Percentiles rank a stretch among this genome's conserved stretches.
Conservation (phyloP, 2,113 vertebrate genomes). For the Podiceps cristatus region DNA sequence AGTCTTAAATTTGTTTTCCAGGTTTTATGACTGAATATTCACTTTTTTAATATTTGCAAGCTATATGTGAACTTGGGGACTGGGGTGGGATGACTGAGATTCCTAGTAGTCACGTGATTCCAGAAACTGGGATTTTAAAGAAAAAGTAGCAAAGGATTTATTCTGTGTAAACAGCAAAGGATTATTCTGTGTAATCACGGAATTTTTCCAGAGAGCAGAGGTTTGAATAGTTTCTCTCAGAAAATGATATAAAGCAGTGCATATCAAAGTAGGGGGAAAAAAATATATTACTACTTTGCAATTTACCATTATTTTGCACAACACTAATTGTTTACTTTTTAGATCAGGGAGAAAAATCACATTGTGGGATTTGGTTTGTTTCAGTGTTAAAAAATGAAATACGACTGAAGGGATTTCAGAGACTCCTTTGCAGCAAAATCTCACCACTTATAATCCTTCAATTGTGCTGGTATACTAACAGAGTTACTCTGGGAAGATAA, state of each 20-base stretch:
- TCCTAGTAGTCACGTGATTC: not conserved
- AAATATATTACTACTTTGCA: not conserved
- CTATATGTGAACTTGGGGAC: not conserved
- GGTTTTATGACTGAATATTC: not conserved
- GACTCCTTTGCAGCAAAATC: not conserved
- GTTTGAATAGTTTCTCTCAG: not conserved
- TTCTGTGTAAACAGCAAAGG: not conserved
- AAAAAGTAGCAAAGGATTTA: not conserved
- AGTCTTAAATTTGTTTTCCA: conserved; percentile 24
- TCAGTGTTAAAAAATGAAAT: not conserved
- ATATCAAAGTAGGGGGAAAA: not conserved
- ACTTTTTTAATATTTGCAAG: not conserved
- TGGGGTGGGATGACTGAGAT: not conserved
- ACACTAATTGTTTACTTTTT: not conserved
- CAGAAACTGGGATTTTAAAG: not conserved
- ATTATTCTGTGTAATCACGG: not conserved
- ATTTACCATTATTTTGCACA: not conserved
- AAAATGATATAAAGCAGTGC: not conserved
- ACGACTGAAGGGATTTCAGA: not conserved
- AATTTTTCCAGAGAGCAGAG: not conserved
- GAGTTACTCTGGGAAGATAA: not conserved
- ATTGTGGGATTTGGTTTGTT: not conserved
- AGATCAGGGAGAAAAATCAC: not conserved
- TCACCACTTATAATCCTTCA: not conserved
- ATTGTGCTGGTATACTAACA: not conserved